Evolutionary conservation across 2,113 vertebrate species (phyloP), one percentile per base, ranked within the genome.

Genomic region (Symphodus melops): DNA sequence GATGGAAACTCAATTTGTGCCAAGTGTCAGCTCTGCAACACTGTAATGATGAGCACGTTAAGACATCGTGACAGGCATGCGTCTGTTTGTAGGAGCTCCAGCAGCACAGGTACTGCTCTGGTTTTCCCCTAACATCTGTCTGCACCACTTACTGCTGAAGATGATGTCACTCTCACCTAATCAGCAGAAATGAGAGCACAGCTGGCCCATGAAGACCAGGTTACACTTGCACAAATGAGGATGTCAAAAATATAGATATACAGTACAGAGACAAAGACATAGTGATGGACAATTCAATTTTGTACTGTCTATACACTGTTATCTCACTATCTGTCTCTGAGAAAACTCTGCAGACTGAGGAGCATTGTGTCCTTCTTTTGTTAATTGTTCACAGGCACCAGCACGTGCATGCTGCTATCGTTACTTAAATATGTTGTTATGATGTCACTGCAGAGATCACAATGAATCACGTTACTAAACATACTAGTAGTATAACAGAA

Each of bases 151-250:
- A 74, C 44, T 58, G 12, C 49, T 67, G 14, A 36, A 21, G 20
- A 48, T 86, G 65, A 72, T 74, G 17, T 88, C 74, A 77, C 70
- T 62, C 3, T 75, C 77, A 72, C 58, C 42, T 79, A 53, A 82
- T 79, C 82, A 83, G 42, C 16, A 14, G 60, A 61, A 61, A 77
- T 19, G 54, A 65, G 67, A 64, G 57, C 61, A 60, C 14, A 28
- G 51, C 60, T 36, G 61, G 68, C 52, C 72, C 66, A 72, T 3
- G 16, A 61, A 61, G 72, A 48, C 37, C 55, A 51, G 46, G 75
- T 64, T 67, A n/a, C 48, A 53, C 59, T 72, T n/a, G 1, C 36
- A 54, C 36, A 16, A 51, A 19, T 51, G 33, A 25, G 5, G 11
- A 39, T 20, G 3, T 21, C 3, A 9, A 39, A 20, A 21, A 51